These are phyloP conservation scores for Indri indri DNA, from an alignment of 2,113 vertebrate species.

Conservation along the genomic window DNA sequence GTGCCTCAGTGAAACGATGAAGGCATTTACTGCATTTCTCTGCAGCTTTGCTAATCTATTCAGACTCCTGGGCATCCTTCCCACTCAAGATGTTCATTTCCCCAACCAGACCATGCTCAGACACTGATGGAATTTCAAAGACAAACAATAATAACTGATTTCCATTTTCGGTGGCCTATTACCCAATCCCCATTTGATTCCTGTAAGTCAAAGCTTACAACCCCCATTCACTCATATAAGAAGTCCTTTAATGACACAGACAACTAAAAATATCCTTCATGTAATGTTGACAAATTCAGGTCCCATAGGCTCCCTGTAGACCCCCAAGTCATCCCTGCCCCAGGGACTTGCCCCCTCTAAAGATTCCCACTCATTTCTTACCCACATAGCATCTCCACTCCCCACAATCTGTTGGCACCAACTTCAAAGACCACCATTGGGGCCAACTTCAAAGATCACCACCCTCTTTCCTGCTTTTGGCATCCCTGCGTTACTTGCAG, in stretches of 20 bases:
- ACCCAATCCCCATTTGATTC: background rate
- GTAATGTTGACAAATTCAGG: conserved; percentile 5
- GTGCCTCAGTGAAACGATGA: background rate
- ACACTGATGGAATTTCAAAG: background rate
- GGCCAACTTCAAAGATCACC: background rate
- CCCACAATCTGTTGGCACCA: background rate
- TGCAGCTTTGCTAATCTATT: background rate
- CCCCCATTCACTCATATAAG: background rate
- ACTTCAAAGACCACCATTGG: background rate
- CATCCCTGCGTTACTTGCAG: background rate
- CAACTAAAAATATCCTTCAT: background rate
- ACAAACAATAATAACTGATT: background rate
- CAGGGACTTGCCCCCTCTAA: background rate
- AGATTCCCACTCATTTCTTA: background rate
- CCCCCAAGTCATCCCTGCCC: background rate
- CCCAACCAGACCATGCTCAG: background rate
- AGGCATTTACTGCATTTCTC: background rate
- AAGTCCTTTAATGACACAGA: background rate
- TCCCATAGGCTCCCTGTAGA: background rate
- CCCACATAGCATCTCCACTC: background rate
- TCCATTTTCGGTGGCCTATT: conserved; percentile 13
- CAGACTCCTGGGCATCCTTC: background rate
- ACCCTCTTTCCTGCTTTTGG: background rate
- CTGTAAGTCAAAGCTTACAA: background rate
- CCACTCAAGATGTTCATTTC: background rate